These are phyloP conservation scores for Trimorus sp. DNA, from an alignment of 2,888 invertebrate genomes.

Conservation along the genomic window DNA sequence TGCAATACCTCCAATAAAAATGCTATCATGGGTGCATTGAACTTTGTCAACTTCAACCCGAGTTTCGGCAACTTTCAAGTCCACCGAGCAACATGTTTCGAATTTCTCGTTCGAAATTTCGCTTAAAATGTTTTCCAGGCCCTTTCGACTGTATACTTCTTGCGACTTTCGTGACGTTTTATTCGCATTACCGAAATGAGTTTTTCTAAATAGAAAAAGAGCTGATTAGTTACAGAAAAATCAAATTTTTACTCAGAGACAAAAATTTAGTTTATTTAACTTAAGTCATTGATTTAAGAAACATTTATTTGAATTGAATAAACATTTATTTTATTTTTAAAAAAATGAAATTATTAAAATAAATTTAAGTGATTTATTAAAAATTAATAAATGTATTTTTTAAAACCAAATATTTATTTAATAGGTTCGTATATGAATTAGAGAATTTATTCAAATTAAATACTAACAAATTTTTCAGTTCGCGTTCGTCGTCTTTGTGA, in stretches of 20 bases:
- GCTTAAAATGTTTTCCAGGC: constrained; percentile 84
- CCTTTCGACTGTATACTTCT: constrained; percentile 85
- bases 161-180: constrained; percentile 73
- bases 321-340: no score
- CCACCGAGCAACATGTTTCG: constrained; percentile 82
- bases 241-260: no score
- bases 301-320: no score
- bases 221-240: no score
- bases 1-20: constrained; percentile 87
- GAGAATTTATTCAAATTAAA: no score
- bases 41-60: constrained; percentile 82
- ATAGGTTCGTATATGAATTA: no score
- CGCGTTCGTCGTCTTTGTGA: constrained; percentile 83
- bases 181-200: constrained; percentile 80
- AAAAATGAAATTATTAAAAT: no score
- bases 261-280: no score
- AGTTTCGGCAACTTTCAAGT: constrained; percentile 82
- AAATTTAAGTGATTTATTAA: no score
- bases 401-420: no score
- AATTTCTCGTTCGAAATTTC: constrained; percentile 82
- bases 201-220: constrained; percentile 76
- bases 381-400: no score
- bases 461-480: constrained; percentile 83
- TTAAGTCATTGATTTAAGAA: background rate
- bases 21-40: constrained; percentile 84